A percentile compares a stretch with the other conserved stretches of the same genome.
phyloP scores from a whole-genome alignment of 2,888 invertebrate species.

The Drosophila eohydei region DNA sequence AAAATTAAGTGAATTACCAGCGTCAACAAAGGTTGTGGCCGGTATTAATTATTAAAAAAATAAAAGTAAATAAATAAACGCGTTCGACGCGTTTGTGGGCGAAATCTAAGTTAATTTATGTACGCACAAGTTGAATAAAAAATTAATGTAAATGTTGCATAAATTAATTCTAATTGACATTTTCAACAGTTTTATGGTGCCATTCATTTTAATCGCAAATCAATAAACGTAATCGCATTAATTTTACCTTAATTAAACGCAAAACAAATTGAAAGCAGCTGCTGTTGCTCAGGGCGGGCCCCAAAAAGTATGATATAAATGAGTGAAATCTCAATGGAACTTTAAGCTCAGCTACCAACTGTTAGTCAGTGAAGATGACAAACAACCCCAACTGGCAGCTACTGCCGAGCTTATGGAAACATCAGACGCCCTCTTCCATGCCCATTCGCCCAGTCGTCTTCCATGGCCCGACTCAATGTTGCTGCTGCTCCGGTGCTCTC shows the following conservation, averaged over 20 bases:
- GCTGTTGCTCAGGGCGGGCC: slow-evolving; percentile 6
- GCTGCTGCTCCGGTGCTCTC: slow-evolving; percentile 8
- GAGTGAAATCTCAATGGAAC: slow-evolving; percentile 45
- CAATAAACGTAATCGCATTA: slow-evolving; percentile 65
- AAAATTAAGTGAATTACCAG: slow-evolving; percentile 46
- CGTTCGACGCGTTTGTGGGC: slow-evolving; percentile 5
- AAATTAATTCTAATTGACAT: slow-evolving; percentile 69
- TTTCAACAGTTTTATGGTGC: slow-evolving; percentile 53
- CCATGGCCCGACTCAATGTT: not conserved
- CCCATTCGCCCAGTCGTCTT: not conserved
- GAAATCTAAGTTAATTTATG: slow-evolving; percentile 47
- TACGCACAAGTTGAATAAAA: slow-evolving; percentile 9
- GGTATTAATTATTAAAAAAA: slow-evolving; percentile 19
- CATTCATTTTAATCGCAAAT: slow-evolving; percentile 55
- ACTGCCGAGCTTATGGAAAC: slow-evolving; percentile 19
- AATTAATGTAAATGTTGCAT: slow-evolving; percentile 26
- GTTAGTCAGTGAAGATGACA: slow-evolving; percentile 29
- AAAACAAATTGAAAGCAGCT: slow-evolving; percentile 55
- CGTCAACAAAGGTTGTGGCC: slow-evolving; percentile 11
- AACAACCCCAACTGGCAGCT: slow-evolving; percentile 45
- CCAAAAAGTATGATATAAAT: slow-evolving; percentile 50
- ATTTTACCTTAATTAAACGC: slow-evolving; percentile 61
- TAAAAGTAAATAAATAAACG: slow-evolving; percentile 17
- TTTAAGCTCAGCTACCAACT: slow-evolving; percentile 35
- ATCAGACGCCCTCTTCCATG: not conserved